phyloP scores from a whole-genome alignment of 2,888 invertebrate genomes.

The Conistra vaccinii region DNA sequence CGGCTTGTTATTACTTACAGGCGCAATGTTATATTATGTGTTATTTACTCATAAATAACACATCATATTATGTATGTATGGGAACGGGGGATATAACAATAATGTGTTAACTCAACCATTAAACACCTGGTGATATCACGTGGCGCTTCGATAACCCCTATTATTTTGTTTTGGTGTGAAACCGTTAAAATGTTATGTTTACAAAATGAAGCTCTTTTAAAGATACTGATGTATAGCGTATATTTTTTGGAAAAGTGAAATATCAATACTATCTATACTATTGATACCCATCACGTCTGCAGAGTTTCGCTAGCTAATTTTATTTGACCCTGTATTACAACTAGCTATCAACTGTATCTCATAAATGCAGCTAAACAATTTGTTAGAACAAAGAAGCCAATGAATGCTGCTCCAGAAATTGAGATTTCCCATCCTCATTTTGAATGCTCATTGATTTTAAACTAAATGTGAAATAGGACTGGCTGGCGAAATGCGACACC shows the following conservation, averaged over 20 bases:
- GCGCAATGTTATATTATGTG: too few relatives aligned
- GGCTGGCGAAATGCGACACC: too few relatives aligned
- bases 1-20: too few relatives aligned
- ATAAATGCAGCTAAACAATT: background rate
- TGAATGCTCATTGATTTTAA: too few relatives aligned
- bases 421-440: too few relatives aligned
- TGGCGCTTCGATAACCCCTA: constrained; percentile 36
- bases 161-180: constrained; percentile 1
- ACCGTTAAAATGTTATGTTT: constrained; percentile 7
- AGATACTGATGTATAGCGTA: background rate
- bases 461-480: too few relatives aligned
- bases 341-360: background rate
- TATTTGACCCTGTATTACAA: too few relatives aligned
- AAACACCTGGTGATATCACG: constrained; percentile 24
- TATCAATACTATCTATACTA: too few relatives aligned
- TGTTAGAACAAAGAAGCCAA: background rate
- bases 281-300: too few relatives aligned
- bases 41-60: too few relatives aligned
- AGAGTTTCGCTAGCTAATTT: too few relatives aligned
- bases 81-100: background rate
- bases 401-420: background rate
- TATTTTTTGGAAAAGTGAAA: background rate
- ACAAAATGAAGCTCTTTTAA: background rate
- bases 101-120: constrained; percentile 7
- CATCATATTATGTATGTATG: background rate